Evolutionary conservation across 2,888 invertebrate genomes (phyloP).

Genomic region (Drosophila maculinotata): DNA sequence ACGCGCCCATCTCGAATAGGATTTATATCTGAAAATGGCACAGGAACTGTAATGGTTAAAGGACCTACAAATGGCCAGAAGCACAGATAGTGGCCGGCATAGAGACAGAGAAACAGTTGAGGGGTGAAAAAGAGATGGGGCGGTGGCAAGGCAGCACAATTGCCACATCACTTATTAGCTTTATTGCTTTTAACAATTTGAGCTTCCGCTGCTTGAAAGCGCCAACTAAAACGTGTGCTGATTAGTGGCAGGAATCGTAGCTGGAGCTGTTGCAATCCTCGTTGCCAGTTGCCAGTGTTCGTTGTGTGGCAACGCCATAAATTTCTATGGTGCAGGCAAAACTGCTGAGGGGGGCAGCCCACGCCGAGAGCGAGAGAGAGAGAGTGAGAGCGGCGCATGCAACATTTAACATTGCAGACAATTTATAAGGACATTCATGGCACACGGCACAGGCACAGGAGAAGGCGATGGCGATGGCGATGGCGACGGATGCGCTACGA

Average conservation of each 20-base stretch:
- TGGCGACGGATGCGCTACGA: conserved; percentile 44
- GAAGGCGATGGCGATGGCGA: conserved; percentile 4
- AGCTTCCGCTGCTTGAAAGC: conserved; percentile 77
- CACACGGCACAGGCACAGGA: conserved; percentile 61
- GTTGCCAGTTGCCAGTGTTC: conserved; percentile 34
- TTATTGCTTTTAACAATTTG: conserved; percentile 80
- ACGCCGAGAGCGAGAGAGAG: conserved; percentile 41
- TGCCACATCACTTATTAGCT: conserved; percentile 81
- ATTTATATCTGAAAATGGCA: conserved; percentile 10
- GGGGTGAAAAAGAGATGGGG: background rate
- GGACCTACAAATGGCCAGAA: conserved; percentile 5
- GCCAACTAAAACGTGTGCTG: conserved; percentile 79
- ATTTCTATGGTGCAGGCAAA: conserved; percentile 72
- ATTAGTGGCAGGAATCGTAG: conserved; percentile 61
- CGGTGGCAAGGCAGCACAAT: conserved; percentile 61
- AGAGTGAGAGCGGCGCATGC: conserved; percentile 61
- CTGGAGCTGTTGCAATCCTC: conserved; percentile 49
- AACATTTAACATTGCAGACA: conserved; percentile 81
- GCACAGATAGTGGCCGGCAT: conserved; percentile 2
- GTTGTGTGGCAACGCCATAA: conserved; percentile 69
- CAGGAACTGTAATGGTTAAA: conserved; percentile 13
- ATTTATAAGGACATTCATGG: conserved; percentile 81
- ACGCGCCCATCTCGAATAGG: conserved; percentile 9
- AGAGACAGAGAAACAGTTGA: background rate
- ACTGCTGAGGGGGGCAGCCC: conserved; percentile 39